A percentile compares a stretch with the other conserved stretches of the same genome.
Evolutionary conservation across 2,797 vertebrate genomes (phyloP).

Genomic region (Tamandua tetradactyla): DNA sequence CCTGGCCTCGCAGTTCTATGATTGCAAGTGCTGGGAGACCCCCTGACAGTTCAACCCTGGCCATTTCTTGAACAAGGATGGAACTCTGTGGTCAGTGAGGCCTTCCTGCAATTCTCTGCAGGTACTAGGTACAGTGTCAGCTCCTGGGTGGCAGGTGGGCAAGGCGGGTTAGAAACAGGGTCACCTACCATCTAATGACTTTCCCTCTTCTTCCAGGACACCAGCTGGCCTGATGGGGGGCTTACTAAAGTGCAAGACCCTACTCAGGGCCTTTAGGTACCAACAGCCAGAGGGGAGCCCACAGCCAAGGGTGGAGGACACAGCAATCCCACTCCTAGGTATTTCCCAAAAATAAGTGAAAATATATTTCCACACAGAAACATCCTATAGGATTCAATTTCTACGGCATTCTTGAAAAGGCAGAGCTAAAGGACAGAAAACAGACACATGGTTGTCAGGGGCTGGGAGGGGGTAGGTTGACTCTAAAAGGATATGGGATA

Average conservation of each 20-base stretch:
- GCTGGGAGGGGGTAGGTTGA: neutral
- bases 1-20: conserved; percentile 78
- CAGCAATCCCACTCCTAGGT: too few relatives aligned
- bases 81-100: conserved; percentile 77
- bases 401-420: conserved; percentile 22
- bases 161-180: neutral
- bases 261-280: fast-evolving
- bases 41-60: conserved; percentile 79
- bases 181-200: neutral
- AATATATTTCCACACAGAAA: neutral
- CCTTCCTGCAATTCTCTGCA: conserved; percentile 82
- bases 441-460: too few relatives aligned
- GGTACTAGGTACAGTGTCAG: conserved; percentile 62
- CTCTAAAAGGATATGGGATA: neutral
- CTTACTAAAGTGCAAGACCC: conserved; percentile 28
- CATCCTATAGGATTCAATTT: neutral
- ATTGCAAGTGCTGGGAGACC: conserved; percentile 81
- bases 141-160: neutral
- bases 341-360: too few relatives aligned
- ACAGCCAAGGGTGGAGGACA: neutral
- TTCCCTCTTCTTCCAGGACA: conserved; percentile 69
- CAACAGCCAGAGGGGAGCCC: neutral
- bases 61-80: conserved; percentile 82
- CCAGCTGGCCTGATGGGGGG: neutral
- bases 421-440: neutral